phyloP scores from a whole-genome alignment of 2,113 vertebrate genomes.

The Halcyon malimbica region DNA sequence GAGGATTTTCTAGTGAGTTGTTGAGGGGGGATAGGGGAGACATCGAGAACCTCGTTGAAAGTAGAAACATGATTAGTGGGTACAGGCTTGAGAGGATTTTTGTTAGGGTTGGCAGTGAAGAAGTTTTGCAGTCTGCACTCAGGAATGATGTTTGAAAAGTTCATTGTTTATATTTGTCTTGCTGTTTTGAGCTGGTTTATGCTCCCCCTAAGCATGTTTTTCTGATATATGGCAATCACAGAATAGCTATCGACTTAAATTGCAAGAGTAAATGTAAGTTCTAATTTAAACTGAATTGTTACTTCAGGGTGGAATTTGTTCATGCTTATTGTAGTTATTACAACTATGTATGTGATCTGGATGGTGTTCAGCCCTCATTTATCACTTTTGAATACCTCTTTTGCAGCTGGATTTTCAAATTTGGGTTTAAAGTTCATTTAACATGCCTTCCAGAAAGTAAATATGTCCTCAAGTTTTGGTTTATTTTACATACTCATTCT shows the following conservation, averaged over 20 bases:
- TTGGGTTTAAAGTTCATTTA: slow-evolving; percentile 68
- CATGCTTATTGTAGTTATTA: slow-evolving; percentile 6
- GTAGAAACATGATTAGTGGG: slow-evolving; percentile 15
- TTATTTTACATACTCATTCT: slow-evolving; percentile 63
- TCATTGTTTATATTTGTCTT: slow-evolving; percentile 6
- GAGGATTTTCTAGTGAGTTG: slow-evolving; percentile 18
- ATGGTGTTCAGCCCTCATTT: slow-evolving; percentile 61
- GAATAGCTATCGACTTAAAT: slow-evolving; percentile 13
- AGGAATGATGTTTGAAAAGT: background rate
- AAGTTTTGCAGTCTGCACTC: background rate
- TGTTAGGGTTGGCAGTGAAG: background rate
- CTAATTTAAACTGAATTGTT: slow-evolving; percentile 52
- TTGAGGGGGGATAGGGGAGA: background rate
- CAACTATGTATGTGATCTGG: slow-evolving; percentile 40
- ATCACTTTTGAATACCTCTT: slow-evolving; percentile 65
- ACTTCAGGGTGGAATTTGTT: slow-evolving; percentile 33
- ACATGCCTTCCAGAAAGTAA: slow-evolving; percentile 65
- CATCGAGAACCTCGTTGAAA: slow-evolving; percentile 10
- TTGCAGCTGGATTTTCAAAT: slow-evolving; percentile 75
- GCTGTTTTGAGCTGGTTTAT: background rate
- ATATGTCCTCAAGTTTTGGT: slow-evolving; percentile 70
- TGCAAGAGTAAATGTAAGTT: slow-evolving; percentile 10
- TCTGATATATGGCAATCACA: background rate
- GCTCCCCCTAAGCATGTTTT: background rate
- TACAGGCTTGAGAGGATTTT: background rate